Conservation (phyloP, 2,113 vertebrate genomes). For the Bufo bufo region DNA sequence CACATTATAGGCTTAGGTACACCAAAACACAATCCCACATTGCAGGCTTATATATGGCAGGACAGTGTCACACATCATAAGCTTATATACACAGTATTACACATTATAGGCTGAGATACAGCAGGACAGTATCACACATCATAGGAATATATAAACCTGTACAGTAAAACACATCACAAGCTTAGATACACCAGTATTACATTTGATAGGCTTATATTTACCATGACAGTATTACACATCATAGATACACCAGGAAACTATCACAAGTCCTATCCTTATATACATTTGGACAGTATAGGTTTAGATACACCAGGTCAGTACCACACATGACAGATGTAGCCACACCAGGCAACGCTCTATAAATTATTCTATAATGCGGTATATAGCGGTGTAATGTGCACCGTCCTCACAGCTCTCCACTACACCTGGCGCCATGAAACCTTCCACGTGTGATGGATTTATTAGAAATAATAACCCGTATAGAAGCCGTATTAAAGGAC, state of each 20-base stretch:
- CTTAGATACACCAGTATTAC: no score
- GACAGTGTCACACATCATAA: no score
- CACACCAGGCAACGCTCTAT: no score
- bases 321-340: not conserved
- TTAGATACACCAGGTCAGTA: not conserved
- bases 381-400: not conserved
- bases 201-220: no score
- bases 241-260: not conserved
- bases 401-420: not conserved
- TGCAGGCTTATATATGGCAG: no score
- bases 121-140: not conserved
- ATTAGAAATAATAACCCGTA: slow-evolving; percentile 5
- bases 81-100: no score
- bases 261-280: not conserved
- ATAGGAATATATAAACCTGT: not conserved
- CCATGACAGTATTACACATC: no score
- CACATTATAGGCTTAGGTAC: no score
- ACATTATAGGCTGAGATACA: no score
- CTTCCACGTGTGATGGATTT: not conserved
- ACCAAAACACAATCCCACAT: no score
- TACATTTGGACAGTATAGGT: no score
- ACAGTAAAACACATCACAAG: no score
- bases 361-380: not conserved
- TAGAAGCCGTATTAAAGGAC: not conserved
- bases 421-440: not conserved